phyloP scores from a whole-genome alignment of 2,888 invertebrate species.

The Volucella inanis region DNA sequence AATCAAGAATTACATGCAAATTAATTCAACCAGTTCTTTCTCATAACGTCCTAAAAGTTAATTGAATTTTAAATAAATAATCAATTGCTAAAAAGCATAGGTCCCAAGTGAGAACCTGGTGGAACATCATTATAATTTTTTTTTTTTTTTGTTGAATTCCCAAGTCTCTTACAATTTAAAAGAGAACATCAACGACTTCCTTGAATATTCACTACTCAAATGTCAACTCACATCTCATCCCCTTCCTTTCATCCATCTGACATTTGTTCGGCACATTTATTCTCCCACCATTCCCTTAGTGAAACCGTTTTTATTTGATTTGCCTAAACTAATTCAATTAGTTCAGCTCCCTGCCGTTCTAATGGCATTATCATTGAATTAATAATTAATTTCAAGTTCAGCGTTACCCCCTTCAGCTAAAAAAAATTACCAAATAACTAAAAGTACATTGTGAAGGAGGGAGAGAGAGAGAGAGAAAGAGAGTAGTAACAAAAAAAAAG shows the following conservation, averaged over 20 bases:
- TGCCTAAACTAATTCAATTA: conserved; percentile 60
- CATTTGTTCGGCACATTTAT: background rate
- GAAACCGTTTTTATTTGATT: conserved; percentile 55
- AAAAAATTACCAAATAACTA: background rate
- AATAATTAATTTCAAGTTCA: conserved; percentile 63
- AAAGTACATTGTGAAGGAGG: no score
- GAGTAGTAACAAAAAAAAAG: background rate
- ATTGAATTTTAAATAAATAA: background rate
- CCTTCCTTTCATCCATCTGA: conserved; percentile 20
- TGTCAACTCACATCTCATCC: conserved; percentile 40
- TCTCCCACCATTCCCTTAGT: background rate
- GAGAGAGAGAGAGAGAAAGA: background rate
- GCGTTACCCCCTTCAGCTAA: conserved; percentile 15
- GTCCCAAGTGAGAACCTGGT: background rate
- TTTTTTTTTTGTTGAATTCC: background rate
- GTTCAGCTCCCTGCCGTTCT: background rate
- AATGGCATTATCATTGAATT: conserved; percentile 66
- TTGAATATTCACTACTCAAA: conserved; percentile 14
- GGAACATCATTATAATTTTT: background rate
- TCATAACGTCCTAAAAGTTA: background rate
- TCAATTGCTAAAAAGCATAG: background rate
- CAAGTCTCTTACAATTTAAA: background rate
- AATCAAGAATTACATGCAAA: no score
- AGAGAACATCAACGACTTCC: background rate
- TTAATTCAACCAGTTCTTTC: background rate